Evolutionary conservation across 2,888 invertebrate genomes (phyloP), one percentile per base, ranked within the genome.

Genomic region (Drosophila nr. fundita): DNA sequence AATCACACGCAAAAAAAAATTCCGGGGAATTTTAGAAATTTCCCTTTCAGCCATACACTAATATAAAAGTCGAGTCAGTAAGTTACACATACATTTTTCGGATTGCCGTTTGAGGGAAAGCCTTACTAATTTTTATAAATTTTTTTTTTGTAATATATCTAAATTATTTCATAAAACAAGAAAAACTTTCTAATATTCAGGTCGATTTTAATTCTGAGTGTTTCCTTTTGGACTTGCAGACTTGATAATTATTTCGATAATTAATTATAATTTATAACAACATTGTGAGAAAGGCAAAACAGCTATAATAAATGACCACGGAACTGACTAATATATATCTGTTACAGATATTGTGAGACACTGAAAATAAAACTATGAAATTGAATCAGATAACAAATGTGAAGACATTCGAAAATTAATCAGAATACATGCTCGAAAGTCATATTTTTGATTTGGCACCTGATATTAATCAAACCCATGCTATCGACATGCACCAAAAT

Each of bases 401-500:
- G 32, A 21, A 57, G 60, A 50, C 40, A 53, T 21, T 49, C 42
- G 10, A 48, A 57, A 82, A 69, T 38, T 78, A 68, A 80, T 86
- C 78, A 75, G 50, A 68, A 60, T 64, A 60, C 70, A 65, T 74
- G 70, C 63, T 66, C 58, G 38, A 59, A 64, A 79, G 68, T 69
- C 50, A 70, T 71, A 70, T 53, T 66, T 82, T 63, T 81, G 76
- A 69, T 73, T 73, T 78, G 70, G 68, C 69, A 81, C 68, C 69
- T 73, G 78, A 83, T 81, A 72, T 78, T 71, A 87, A 80, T 86
- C 87, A 66, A 75, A 24, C 42, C 55, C 60, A 38, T 59, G 62
- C 48, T 62, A 68, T 68, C 62, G 42, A 52, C 64, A 59, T 71
- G 66, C 66, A 71, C 59, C 42, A 57, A 60, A 0, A 50, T 30